Percentiles rank a stretch among this genome's conserved stretches.
These are phyloP conservation scores for Drosophila prosaltans DNA, from an alignment of 1,140 invertebrate genomes.

Conservation along the genomic window DNA sequence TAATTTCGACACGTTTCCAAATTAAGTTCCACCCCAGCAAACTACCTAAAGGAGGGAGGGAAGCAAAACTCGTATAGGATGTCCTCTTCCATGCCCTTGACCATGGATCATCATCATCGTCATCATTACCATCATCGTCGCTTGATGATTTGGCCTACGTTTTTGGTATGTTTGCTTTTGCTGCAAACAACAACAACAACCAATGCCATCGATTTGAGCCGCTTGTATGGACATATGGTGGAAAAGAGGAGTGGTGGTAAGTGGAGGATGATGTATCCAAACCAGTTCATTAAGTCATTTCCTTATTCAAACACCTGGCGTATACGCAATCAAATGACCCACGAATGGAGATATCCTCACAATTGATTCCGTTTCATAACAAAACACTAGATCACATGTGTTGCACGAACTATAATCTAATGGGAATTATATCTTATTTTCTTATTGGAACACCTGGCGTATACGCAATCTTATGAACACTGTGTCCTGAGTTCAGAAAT, in stretches of 20 bases:
- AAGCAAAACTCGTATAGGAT: slow-evolving; percentile 15
- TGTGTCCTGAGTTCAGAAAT: no score
- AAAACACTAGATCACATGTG: neutral
- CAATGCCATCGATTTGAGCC: slow-evolving; percentile 82
- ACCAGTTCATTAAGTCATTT: slow-evolving; percentile 17
- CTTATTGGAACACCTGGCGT: slow-evolving; percentile 8
- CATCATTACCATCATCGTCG: slow-evolving; percentile 28
- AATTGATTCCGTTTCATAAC: neutral
- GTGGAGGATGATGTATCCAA: slow-evolving; percentile 20
- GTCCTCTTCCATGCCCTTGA: slow-evolving; percentile 52
- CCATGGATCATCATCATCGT: slow-evolving; percentile 46
- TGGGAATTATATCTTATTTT: neutral
- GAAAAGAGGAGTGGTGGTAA: slow-evolving; percentile 81
- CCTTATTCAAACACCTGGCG: slow-evolving; percentile 15
- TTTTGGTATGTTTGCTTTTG: slow-evolving; percentile 61
- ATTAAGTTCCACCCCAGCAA: slow-evolving; percentile 12
- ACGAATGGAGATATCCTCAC: neutral
- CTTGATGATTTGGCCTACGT: slow-evolving; percentile 68
- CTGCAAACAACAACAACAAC: slow-evolving; percentile 59
- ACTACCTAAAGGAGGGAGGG: neutral
- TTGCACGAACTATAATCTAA: neutral
- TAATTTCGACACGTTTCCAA: slow-evolving; percentile 51
- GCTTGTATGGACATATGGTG: slow-evolving; percentile 81
- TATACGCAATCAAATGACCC: slow-evolving; percentile 7
- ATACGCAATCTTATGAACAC: slow-evolving; percentile 1